A percentile compares a stretch with the other conserved stretches of the same genome.
phyloP scores from a whole-genome alignment of 2,113 vertebrate species.

The Phaethornis superciliosus region DNA sequence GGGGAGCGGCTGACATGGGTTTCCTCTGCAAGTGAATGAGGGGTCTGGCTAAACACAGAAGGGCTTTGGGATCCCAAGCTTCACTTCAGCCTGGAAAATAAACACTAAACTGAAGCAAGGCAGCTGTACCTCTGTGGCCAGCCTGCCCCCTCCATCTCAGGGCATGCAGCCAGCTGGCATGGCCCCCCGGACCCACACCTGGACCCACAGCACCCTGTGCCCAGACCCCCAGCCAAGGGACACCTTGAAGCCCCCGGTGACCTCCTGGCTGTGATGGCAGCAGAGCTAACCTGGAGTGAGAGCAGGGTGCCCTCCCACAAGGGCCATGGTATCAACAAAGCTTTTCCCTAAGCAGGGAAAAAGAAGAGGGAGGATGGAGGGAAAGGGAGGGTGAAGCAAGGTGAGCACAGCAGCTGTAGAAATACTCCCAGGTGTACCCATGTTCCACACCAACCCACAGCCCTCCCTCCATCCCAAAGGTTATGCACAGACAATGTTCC shows the following conservation, averaged over 20 bases:
- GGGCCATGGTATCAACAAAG: neutral
- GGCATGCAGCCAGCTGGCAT: neutral
- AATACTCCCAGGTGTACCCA: neutral
- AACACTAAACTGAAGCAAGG: slow-evolving; percentile 29
- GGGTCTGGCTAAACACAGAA: slow-evolving; percentile 55
- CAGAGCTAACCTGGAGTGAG: rapidly evolving
- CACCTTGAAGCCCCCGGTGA: rapidly evolving
- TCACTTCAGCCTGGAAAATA: slow-evolving; percentile 64
- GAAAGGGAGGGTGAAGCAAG: neutral
- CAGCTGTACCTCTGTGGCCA: slow-evolving; percentile 24
- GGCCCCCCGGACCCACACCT: neutral
- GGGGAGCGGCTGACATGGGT: slow-evolving; percentile 45
- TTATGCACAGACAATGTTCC: neutral
- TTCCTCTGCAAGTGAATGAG: slow-evolving; percentile 52
- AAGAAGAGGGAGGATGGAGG: neutral
- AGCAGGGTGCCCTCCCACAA: neutral
- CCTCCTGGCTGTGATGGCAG: neutral
- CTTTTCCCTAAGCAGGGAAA: neutral
- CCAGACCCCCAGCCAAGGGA: neutral
- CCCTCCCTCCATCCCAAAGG: neutral
- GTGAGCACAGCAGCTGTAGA: neutral
- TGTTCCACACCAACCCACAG: neutral
- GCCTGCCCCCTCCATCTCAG: neutral
- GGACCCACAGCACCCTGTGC: neutral
- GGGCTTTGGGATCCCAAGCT: slow-evolving; percentile 48